Evolutionary conservation across 2,888 invertebrate species (phyloP).

Genomic region (Mellilla xanthometata): DNA sequence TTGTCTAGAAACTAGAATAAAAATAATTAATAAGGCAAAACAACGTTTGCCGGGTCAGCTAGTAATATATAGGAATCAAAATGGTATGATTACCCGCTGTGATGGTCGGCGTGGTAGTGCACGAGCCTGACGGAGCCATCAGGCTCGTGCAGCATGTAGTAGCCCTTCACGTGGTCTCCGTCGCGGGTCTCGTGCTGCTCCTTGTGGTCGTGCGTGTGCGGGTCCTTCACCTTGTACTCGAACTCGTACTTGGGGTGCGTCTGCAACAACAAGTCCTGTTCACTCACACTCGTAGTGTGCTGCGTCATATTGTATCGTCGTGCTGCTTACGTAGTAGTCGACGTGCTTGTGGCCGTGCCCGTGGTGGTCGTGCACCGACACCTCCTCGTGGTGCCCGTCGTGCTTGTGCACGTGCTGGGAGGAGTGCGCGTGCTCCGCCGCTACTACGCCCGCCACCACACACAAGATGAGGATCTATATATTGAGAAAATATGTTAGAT

Average conservation of each 20-base stretch:
- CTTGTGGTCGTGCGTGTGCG: conserved; percentile 78
- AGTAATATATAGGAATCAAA: too few relatives aligned
- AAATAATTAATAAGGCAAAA: too few relatives aligned
- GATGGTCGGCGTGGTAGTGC: conserved; percentile 76
- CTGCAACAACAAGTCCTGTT: conserved; percentile 25
- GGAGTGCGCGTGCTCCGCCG: conserved; percentile 37
- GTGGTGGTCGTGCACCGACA: conserved; percentile 19
- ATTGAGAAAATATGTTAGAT: neutral
- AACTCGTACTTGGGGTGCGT: conserved; percentile 59
- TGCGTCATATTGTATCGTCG: neutral
- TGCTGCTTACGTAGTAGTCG: conserved; percentile 14
- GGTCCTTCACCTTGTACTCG: conserved; percentile 57
- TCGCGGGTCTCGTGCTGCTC: conserved; percentile 64
- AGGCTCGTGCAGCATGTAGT: conserved; percentile 51
- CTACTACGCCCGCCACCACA: conserved; percentile 27
- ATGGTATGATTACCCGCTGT: conserved; percentile 52
- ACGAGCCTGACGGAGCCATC: conserved; percentile 60
- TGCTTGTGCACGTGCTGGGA: conserved; percentile 43
- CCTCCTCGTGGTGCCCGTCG: conserved; percentile 38
- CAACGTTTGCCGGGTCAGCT: too few relatives aligned
- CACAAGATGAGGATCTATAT: conserved; percentile 28
- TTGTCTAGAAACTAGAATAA: too few relatives aligned
- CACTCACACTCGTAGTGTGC: neutral
- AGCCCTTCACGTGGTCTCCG: conserved; percentile 67
- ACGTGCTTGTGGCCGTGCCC: conserved; percentile 16